Evolutionary conservation across 2,888 invertebrate species (phyloP), one percentile per base, ranked within the genome.

Genomic region (Noctua comes): DNA sequence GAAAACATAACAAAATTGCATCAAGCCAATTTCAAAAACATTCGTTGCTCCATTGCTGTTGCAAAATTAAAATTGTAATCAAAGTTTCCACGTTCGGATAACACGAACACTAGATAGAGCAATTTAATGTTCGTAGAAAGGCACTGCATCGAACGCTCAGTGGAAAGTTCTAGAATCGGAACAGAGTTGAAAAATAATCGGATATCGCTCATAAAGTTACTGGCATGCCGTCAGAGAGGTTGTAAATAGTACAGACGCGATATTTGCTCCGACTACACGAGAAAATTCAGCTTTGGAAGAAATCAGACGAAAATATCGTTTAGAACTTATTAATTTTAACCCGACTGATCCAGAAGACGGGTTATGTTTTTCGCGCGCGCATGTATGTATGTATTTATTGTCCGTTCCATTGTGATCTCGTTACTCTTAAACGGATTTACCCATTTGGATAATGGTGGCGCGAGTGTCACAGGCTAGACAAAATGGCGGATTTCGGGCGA

Each of bases 141-240:
- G 82, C 84, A 89, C 85, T 88, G 88, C 87, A 86, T 87, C 84
- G 84, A 86, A 84, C 78, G 82, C 79, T 83, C 79, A 89, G 85
- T 85, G 82, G 80, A 83, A 88, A 90, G 77, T 85, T 88, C 74
- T 69, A 62, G 80, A 88, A 87, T 86, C 84, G 88, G 82, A 86
- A 85, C 77, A 43, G 77, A 88, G 90, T 90, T 87, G 90, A 90
- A 90, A 91, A 90, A 92, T 92, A 91, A 91, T 92, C 88, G 88
- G 83, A 78, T 87, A 90, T 87, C 85, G 88, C 73, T 88, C 86
- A 86, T 88, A 86, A 88, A 89, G 87, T 89, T 86, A 62, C 77
- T 72, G 70, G 84, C 75, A 82, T 78, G 77, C 59, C 51, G 71
- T 69, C 89, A 85, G 48, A 82, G 89, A 86, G 73, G 72, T 75